phyloP scores from a whole-genome alignment of 2,797 vertebrate species.

The Craterocephalus amniculus region DNA sequence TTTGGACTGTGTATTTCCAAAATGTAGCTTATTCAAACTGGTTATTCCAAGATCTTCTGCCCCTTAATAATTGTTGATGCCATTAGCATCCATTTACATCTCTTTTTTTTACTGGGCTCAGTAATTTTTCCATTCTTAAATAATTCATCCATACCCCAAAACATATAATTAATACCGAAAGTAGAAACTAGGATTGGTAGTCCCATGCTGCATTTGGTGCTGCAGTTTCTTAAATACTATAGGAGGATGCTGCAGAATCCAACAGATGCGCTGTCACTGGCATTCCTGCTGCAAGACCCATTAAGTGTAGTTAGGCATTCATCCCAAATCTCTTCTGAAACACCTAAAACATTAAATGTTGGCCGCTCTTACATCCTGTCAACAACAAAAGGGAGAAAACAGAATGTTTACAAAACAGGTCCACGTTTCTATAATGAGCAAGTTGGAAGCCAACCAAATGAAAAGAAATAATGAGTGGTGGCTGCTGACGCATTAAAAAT shows the following conservation, averaged over 20 bases:
- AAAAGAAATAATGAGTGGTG: slow-evolving; percentile 57
- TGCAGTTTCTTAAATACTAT: neutral
- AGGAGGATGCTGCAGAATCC: neutral
- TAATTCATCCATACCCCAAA: neutral
- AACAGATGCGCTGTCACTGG: neutral
- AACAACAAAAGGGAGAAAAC: slow-evolving; percentile 43
- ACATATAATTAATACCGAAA: neutral
- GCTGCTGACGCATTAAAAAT: slow-evolving; percentile 66
- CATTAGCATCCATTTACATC: neutral
- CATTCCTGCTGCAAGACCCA: slow-evolving; percentile 17
- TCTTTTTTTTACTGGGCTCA: neutral
- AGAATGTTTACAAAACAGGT: slow-evolving; percentile 31
- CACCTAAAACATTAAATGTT: slow-evolving; percentile 28
- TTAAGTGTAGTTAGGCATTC: slow-evolving; percentile 7
- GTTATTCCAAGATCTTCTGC: no score
- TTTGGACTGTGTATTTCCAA: no score
- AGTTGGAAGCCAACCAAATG: slow-evolving; percentile 63
- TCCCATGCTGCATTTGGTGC: neutral
- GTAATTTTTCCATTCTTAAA: neutral
- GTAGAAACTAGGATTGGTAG: neutral
- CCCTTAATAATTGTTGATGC: neutral
- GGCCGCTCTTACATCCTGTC: slow-evolving; percentile 29
- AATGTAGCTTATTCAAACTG: no score
- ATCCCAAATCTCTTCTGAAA: slow-evolving; percentile 34
- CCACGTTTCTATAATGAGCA: slow-evolving; percentile 38